Evolutionary conservation across 2,888 invertebrate genomes (phyloP).

Genomic region (Flabesymbios commensalis): DNA sequence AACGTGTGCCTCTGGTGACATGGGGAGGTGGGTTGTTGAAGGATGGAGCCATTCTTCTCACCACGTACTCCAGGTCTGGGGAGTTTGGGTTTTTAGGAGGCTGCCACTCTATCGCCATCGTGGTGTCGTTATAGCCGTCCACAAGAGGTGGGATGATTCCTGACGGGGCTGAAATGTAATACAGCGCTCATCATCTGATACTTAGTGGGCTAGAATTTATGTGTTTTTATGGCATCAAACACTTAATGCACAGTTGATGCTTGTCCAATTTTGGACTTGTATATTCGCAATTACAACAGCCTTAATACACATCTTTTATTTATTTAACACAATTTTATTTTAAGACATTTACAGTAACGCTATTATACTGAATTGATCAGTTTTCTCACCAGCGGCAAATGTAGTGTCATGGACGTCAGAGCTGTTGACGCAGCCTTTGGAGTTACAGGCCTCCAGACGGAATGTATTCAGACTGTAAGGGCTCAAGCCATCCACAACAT

Average conservation of each 20-base stretch:
- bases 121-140: slow-evolving; percentile 48
- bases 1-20: slow-evolving; percentile 53
- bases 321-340: too few species aligned
- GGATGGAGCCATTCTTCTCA: slow-evolving; percentile 51
- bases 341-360: too few species aligned
- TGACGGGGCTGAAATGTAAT: slow-evolving; percentile 45
- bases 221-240: not conserved
- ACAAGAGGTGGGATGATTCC: slow-evolving; percentile 43
- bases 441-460: slow-evolving; percentile 52
- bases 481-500: slow-evolving; percentile 27
- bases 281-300: too few species aligned
- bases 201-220: not conserved
- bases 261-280: too few species aligned
- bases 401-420: slow-evolving; percentile 45
- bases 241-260: not conserved
- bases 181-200: not conserved
- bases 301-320: too few species aligned
- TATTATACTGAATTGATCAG: too few species aligned
- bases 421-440: slow-evolving; percentile 58
- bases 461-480: slow-evolving; percentile 53
- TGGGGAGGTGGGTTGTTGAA: slow-evolving; percentile 53
- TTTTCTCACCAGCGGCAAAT: slow-evolving; percentile 45
- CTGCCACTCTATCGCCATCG: slow-evolving; percentile 50
- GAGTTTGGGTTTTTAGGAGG: slow-evolving; percentile 53
- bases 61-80: slow-evolving; percentile 49